A percentile compares a stretch with the other conserved stretches of the same genome.
Conservation (phyloP, 2,888 invertebrate genomes). For the Apodemia zela region DNA sequence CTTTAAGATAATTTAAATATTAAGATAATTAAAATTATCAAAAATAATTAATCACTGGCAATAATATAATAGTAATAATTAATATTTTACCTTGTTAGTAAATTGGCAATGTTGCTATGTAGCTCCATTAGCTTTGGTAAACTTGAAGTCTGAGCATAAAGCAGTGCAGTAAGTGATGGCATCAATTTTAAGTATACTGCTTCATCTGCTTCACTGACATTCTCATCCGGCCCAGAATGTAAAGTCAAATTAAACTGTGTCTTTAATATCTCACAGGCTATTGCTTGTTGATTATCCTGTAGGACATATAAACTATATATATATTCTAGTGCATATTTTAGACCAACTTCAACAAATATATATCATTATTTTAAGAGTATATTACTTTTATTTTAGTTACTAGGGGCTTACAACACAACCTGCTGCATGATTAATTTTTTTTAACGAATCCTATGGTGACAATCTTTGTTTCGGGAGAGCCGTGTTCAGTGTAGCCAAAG, state of each 20-base stretch:
- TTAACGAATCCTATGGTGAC: too few species aligned
- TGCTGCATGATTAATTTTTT: too few species aligned
- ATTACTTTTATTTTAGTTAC: too few species aligned
- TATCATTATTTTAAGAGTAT: too few species aligned
- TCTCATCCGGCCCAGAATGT: slow-evolving; percentile 57
- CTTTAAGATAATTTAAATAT: too few species aligned
- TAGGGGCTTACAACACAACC: too few species aligned
- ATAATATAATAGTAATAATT: too few species aligned
- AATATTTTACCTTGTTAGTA: slow-evolving; percentile 83
- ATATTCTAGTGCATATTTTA: not conserved
- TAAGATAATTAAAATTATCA: too few species aligned
- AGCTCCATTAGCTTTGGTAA: slow-evolving; percentile 84
- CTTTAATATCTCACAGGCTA: slow-evolving; percentile 88
- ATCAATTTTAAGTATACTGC: slow-evolving; percentile 86
- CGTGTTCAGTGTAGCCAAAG: too few species aligned
- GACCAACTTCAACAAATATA: not conserved
- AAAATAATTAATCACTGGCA: too few species aligned
- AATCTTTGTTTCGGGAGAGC: too few species aligned
- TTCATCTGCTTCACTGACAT: slow-evolving; percentile 83
- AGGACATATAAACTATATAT: slow-evolving; percentile 19
- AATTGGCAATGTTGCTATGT: slow-evolving; percentile 89
- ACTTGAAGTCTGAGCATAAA: slow-evolving; percentile 80
- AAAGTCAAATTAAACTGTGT: slow-evolving; percentile 88
- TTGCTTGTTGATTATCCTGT: slow-evolving; percentile 81
- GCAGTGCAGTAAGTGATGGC: slow-evolving; percentile 84